Evolutionary conservation across 2,888 invertebrate species (phyloP).

Genomic region (Helleia helle): DNA sequence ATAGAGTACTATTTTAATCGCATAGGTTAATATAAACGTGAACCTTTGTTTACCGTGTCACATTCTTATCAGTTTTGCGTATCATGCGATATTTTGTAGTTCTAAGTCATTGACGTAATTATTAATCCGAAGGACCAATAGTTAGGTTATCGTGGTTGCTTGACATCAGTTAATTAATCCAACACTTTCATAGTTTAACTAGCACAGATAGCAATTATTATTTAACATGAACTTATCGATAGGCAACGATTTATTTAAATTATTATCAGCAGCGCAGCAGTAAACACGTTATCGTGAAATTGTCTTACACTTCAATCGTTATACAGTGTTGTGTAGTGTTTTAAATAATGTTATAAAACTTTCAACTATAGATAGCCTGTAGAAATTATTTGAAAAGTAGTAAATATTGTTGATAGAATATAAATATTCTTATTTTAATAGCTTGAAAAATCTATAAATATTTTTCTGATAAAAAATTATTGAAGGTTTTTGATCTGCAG

Average conservation of each 20-base stretch:
- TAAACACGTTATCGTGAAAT: constrained; percentile 9
- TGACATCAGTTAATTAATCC: constrained; percentile 45
- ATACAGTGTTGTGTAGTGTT: not conserved
- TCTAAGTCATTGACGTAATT: constrained; percentile 52
- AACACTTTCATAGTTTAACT: constrained; percentile 15
- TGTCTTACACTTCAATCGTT: too few species aligned
- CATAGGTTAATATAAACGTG: constrained; percentile 47
- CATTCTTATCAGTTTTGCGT: constrained; percentile 27
- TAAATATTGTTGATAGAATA: too few species aligned
- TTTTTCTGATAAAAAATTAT: too few species aligned
- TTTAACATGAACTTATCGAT: constrained; percentile 12
- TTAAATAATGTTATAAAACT: not conserved
- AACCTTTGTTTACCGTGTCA: constrained; percentile 37
- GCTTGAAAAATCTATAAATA: too few species aligned
- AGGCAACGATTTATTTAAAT: constrained; percentile 13
- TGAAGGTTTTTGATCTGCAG: too few species aligned
- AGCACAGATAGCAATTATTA: constrained; percentile 12
- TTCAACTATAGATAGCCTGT: not conserved
- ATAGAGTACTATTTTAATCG: constrained; percentile 29
- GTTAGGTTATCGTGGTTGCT: constrained; percentile 43
- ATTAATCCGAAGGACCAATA: constrained; percentile 32
- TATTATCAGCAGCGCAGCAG: constrained; percentile 9
- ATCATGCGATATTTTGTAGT: constrained; percentile 31
- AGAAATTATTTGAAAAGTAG: not conserved
- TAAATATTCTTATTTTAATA: too few species aligned